Percentiles rank a stretch among this genome's conserved stretches.
phyloP scores from a whole-genome alignment of 1,140 invertebrate genomes.

The Lordiphosa collinella region DNA sequence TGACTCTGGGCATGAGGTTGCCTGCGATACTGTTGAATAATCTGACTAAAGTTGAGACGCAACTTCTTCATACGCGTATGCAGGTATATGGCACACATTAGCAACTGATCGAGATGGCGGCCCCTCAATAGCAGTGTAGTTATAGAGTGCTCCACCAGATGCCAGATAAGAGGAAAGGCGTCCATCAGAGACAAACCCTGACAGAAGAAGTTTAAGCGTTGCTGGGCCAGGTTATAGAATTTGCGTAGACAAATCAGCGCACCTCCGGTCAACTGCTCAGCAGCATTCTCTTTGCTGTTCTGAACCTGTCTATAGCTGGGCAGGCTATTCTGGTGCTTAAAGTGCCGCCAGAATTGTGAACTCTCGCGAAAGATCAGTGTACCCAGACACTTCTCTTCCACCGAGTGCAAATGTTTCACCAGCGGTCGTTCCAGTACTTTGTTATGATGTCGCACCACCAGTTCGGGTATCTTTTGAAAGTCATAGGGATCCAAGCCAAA shows the following conservation, averaged over 20 bases:
- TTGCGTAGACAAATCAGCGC: conserved; percentile 77
- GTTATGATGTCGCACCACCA: conserved; percentile 92
- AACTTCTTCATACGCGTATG: conserved; percentile 88
- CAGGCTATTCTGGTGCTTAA: conserved; percentile 78
- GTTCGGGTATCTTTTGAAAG: conserved; percentile 97
- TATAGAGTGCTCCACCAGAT: conserved; percentile 94
- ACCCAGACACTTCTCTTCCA: conserved; percentile 97
- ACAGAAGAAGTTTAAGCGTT: conserved; percentile 93
- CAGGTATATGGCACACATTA: conserved; percentile 98
- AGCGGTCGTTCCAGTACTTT: conserved; percentile 93
- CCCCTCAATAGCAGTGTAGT: conserved; percentile 87
- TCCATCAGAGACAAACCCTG: conserved; percentile 87
- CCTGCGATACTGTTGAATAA: conserved; percentile 94
- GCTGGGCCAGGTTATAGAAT: conserved; percentile 94
- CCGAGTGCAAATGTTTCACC: conserved; percentile 95
- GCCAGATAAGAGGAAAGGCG: conserved; percentile 93
- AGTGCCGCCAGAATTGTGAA: conserved; percentile 92
- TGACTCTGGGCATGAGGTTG: conserved; percentile 93
- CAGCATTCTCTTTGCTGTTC: conserved; percentile 66
- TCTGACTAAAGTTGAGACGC: conserved; percentile 88
- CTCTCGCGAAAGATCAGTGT: conserved; percentile 92
- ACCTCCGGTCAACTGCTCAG: not conserved
- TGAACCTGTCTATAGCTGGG: conserved; percentile 84
- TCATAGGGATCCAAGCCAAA: conserved; percentile 90
- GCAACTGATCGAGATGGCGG: conserved; percentile 96